Evolutionary conservation across 2,797 vertebrate species (phyloP), one percentile per base, ranked within the genome.

Genomic region (Remorina albescens): DNA sequence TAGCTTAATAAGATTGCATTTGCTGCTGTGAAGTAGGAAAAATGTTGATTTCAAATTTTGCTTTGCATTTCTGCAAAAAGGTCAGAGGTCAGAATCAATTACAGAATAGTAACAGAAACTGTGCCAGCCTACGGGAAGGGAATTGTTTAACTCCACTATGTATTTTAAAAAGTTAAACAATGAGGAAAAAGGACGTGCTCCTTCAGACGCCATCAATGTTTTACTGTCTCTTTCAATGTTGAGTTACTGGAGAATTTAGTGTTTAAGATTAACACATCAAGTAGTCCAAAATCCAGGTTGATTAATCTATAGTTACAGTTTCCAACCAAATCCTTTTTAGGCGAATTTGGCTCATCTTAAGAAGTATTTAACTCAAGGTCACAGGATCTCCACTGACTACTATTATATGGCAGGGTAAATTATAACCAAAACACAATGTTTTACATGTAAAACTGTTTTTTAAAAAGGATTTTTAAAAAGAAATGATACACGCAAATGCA

Each of bases 11-110:
- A 5, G 1, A 3, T 2, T 59, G 2, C 1, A n/a, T 21, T 34
- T 68, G 36, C 9, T 64, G 25, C n/a, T 4, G 13, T 30, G 15
- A 0, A 36, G 42, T 26, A 42, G 4, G 5, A 53, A 30, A 26
- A 5, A 36, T 10, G 5, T 2, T n/a, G 11, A 11, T 54, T 19
- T 37, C 11, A 9, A 37, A n/a, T n/a, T n/a, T n/a, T n/a, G n/a
- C n/a, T n/a, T 58, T 39, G 32, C 30, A 11, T 12, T 55, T 60
- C n/a, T 69, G 26, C 19, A 41, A 34, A 59, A 53, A 32, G 28
- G 46, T 67, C 32, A 69, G 28, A 32, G 39, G 44, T 58, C 51
- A 46, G 5, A 64, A 37, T 60, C 3, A 39, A 44, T 61, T 49
- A 44, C 30, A 79, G 11, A 39, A 58, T 34, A 46, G 39, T 51